A percentile compares a stretch with the other conserved stretches of the same genome.
Conservation (phyloP, 35 echinoderm and acorn worm genomes). For the Ophioderma brevispina region DNA sequence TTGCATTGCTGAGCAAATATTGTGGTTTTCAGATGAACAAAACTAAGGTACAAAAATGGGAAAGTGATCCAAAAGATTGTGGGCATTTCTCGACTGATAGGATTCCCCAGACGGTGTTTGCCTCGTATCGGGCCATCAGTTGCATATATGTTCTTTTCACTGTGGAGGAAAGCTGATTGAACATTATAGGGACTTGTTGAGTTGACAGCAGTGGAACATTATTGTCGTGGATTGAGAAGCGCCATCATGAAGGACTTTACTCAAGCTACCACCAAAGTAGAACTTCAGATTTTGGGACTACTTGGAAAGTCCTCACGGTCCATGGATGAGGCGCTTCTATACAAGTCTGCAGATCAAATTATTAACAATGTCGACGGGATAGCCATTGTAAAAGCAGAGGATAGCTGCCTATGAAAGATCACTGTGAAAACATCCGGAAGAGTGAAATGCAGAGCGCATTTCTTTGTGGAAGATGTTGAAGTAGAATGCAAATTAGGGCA, state of each 20-base stretch:
- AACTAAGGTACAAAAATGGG: neutral
- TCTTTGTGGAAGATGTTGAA: neutral
- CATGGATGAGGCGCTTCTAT: neutral
- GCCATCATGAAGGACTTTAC: neutral
- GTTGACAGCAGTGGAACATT: neutral
- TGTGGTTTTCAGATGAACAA: neutral
- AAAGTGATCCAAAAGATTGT: neutral
- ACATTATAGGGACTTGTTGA: neutral
- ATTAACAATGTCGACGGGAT: neutral
- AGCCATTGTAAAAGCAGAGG: neutral
- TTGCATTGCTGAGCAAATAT: neutral
- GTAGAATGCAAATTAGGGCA: neutral
- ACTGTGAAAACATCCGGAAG: neutral
- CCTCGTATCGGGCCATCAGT: neutral
- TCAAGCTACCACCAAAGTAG: neutral
- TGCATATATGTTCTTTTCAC: neutral
- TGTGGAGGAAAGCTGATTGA: neutral
- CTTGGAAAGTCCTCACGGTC: neutral
- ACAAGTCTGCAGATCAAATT: neutral
- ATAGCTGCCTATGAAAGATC: neutral
- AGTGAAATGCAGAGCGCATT: neutral
- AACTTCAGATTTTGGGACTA: neutral
- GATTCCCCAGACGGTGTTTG: neutral
- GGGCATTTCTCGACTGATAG: neutral
- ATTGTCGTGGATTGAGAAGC: neutral